Evolutionary conservation across 2,113 vertebrate genomes (phyloP).

Genomic region (Hypanus sabinus): DNA sequence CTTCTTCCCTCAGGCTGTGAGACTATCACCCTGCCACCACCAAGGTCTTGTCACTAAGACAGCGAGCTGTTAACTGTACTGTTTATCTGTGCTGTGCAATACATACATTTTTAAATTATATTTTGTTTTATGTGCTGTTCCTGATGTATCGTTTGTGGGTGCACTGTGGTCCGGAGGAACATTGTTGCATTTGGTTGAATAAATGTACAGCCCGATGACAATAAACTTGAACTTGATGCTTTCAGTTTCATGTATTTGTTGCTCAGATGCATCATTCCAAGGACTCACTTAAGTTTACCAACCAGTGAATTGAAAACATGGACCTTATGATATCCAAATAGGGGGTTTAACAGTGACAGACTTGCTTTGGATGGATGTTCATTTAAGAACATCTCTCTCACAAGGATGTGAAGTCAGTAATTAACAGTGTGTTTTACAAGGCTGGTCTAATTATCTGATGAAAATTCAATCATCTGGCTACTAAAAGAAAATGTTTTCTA

Average conservation of each 20-base stretch:
- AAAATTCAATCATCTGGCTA: not conserved
- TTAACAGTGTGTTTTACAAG: not conserved
- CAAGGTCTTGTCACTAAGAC: too few species aligned
- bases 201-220: too few species aligned
- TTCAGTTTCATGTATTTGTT: not conserved
- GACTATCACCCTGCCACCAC: too few species aligned
- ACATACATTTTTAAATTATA: too few species aligned
- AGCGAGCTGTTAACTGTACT: too few species aligned
- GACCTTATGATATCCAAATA: not conserved
- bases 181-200: too few species aligned
- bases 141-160: too few species aligned
- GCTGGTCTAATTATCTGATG: not conserved
- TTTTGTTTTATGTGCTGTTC: too few species aligned
- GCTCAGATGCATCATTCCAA: not conserved
- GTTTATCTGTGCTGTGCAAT: too few species aligned
- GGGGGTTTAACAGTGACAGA: not conserved
- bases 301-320: not conserved
- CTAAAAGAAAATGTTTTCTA: not conserved
- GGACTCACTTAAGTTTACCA: not conserved
- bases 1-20: too few species aligned
- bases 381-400: not conserved
- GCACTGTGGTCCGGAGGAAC: too few species aligned
- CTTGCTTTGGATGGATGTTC: not conserved
- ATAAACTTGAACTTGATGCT: not conserved
- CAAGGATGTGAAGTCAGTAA: not conserved